Evolutionary conservation across 2,888 invertebrate species (phyloP).

Genomic region (Dexiosoma caninum): DNA sequence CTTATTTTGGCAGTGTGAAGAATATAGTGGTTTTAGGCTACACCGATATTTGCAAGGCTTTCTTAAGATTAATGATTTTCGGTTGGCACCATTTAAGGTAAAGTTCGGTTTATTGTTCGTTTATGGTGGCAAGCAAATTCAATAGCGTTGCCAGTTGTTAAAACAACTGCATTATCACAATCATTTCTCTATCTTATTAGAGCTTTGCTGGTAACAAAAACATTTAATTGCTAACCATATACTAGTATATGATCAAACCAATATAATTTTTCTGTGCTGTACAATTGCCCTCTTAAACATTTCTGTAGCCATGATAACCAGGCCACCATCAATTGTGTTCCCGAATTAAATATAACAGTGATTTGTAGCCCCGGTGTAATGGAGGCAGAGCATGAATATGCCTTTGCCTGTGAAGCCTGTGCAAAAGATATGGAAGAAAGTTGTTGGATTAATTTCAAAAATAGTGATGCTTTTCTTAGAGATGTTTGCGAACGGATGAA

Average conservation of each 20-base stretch:
- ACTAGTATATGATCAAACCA: too few relatives aligned
- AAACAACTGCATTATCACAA: too few relatives aligned
- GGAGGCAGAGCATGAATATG: constrained; percentile 69
- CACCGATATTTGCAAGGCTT: constrained; percentile 68
- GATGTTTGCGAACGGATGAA: constrained; percentile 70
- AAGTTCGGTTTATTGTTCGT: too few relatives aligned
- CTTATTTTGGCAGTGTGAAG: constrained; percentile 63
- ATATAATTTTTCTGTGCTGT: background rate
- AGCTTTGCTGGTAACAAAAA: too few relatives aligned
- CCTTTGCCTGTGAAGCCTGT: constrained; percentile 66
- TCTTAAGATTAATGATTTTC: constrained; percentile 70
- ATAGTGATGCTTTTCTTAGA: constrained; percentile 66
- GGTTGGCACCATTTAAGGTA: constrained; percentile 70
- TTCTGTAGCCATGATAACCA: constrained; percentile 9
- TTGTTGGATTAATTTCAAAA: constrained; percentile 67
- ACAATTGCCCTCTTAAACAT: background rate
- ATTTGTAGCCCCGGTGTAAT: constrained; percentile 67
- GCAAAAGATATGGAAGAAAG: background rate
- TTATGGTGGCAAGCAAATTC: too few relatives aligned
- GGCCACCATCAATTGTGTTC: constrained; percentile 64
- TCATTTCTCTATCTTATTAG: too few relatives aligned
- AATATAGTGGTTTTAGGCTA: constrained; percentile 70
- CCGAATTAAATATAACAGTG: constrained; percentile 68
- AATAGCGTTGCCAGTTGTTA: too few relatives aligned
- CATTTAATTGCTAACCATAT: too few relatives aligned